Percentiles rank a stretch among this genome's conserved stretches.
phyloP scores from a whole-genome alignment of 92 coral and sea anemone genomes.

The Scolanthus callimorphus region DNA sequence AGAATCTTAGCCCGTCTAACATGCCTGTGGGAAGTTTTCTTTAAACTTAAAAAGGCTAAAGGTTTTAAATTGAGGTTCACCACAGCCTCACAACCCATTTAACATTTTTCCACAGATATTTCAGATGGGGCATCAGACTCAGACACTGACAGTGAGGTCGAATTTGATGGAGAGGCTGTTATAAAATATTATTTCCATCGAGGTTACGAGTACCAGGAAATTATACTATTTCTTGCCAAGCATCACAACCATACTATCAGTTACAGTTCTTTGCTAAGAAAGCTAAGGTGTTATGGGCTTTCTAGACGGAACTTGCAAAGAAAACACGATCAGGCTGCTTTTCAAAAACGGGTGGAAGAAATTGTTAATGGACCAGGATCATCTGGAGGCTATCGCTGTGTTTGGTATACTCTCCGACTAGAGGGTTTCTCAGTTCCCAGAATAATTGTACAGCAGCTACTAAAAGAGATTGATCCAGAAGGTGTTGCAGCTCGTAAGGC shows the following conservation, averaged over 20 bases:
- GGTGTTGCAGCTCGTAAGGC: slow-evolving; percentile 20
- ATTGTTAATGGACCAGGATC: slow-evolving; percentile 24
- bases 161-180: slow-evolving; percentile 45
- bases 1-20: no score
- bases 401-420: slow-evolving; percentile 30
- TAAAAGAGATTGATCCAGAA: slow-evolving; percentile 63
- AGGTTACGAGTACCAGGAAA: slow-evolving; percentile 47
- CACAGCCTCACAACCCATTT: background rate
- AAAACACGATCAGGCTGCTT: slow-evolving; percentile 12
- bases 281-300: slow-evolving; percentile 36
- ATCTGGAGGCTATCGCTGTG: slow-evolving; percentile 14
- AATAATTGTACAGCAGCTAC: slow-evolving; percentile 40
- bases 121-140: slow-evolving; percentile 26
- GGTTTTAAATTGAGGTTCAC: no score
- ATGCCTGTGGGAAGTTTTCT: no score
- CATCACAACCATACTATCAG: slow-evolving; percentile 36
- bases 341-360: slow-evolving; percentile 14
- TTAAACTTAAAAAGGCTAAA: no score
- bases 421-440: slow-evolving; percentile 58
- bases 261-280: slow-evolving; percentile 38
- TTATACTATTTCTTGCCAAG: slow-evolving; percentile 31
- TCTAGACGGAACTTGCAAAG: slow-evolving; percentile 19
- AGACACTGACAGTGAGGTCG: slow-evolving; percentile 27
- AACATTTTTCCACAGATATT: slow-evolving; percentile 12
- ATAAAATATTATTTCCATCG: slow-evolving; percentile 36